phyloP scores from a whole-genome alignment of 2,797 vertebrate genomes.

The Sebastes nivosus region DNA sequence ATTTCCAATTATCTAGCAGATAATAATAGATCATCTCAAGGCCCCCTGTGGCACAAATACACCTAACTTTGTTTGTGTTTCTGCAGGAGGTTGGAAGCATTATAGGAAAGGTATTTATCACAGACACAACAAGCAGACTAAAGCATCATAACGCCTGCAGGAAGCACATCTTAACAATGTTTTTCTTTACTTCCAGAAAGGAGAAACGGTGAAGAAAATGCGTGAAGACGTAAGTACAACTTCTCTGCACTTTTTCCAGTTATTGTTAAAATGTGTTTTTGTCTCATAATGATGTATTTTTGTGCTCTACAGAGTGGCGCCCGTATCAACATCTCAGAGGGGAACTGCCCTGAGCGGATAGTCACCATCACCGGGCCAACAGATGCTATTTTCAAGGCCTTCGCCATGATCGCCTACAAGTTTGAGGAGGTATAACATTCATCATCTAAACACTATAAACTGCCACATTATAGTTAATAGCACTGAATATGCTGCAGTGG shows the following conservation, averaged over 20 bases:
- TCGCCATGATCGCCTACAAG: conserved; percentile 98
- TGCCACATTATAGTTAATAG: not conserved
- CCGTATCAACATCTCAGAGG: conserved; percentile 98
- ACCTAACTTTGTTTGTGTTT: conserved; percentile 17
- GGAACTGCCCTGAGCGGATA: conserved; percentile 95
- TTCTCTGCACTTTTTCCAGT: not conserved
- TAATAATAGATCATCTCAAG: not conserved
- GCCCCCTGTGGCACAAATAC: not conserved
- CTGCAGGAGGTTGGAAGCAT: conserved; percentile 96
- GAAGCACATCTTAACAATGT: not conserved
- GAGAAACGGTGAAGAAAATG: conserved; percentile 98
- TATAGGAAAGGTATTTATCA: conserved; percentile 91
- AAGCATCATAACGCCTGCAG: not conserved
- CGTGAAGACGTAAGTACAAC: conserved; percentile 88
- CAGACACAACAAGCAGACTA: conserved; percentile 16
- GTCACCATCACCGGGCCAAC: conserved; percentile 98
- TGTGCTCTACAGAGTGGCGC: conserved; percentile 87
- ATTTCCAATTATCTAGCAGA: conserved; percentile 10
- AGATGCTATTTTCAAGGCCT: conserved; percentile 98
- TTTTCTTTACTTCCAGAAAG: conserved; percentile 87
- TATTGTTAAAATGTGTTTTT: not conserved
- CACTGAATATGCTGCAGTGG: not conserved
- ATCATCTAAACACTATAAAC: not conserved
- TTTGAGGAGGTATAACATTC: conserved; percentile 91
- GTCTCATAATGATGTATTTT: no score